Conservation (phyloP, 2,113 vertebrate genomes). For the Ochotona princeps region DNA sequence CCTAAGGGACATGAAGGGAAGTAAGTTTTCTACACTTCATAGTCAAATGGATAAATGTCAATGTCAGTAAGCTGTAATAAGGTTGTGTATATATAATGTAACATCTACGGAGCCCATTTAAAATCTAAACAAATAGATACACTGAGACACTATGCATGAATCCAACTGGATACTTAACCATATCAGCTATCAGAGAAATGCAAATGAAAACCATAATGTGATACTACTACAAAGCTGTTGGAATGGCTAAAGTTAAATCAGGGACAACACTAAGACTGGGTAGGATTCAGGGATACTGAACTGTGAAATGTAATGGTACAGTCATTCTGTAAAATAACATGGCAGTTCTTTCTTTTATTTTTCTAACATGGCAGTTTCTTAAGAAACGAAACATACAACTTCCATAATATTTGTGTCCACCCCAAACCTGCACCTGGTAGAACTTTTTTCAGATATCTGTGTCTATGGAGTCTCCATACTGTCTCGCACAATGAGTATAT, state of each 20-base stretch:
- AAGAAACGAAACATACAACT: constrained; percentile 25
- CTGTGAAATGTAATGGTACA: not conserved
- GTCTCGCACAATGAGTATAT: too few relatives aligned
- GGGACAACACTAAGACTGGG: not conserved
- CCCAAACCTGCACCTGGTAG: not conserved
- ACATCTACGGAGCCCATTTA: not conserved
- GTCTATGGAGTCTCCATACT: too few relatives aligned
- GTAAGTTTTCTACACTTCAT: not conserved
- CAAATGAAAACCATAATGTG: constrained; percentile 28
- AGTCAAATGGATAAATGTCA: constrained; percentile 31
- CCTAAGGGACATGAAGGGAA: not conserved
- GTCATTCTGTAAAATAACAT: not conserved
- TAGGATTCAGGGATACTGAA: not conserved
- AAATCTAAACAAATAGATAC: not conserved
- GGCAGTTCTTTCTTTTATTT: constrained; percentile 9
- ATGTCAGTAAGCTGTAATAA: not conserved
- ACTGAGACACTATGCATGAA: not conserved
- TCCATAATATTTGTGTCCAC: not conserved
- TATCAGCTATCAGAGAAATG: not conserved
- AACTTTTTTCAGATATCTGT: too few relatives aligned
- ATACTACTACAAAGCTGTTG: not conserved
- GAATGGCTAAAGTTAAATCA: constrained; percentile 12
- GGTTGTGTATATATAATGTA: not conserved
- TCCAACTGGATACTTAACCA: not conserved
- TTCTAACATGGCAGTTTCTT: not conserved